Percentiles rank a stretch among this genome's conserved stretches.
Conservation (phyloP, 2,113 vertebrate genomes). For the Sturnira hondurensis region DNA sequence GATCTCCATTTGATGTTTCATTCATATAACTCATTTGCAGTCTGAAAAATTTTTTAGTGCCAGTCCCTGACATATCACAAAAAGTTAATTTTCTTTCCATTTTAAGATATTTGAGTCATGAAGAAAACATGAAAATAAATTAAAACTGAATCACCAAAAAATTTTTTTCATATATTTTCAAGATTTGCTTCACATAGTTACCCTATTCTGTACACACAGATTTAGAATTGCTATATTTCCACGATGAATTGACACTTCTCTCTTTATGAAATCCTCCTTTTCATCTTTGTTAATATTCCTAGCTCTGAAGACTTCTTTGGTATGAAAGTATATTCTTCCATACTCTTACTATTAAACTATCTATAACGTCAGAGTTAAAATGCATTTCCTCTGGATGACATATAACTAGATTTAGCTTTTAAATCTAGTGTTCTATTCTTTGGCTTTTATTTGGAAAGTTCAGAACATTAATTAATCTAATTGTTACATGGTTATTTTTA, state of each 20-base stretch:
- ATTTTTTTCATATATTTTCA: not conserved
- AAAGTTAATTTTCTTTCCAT: slow-evolving; percentile 76
- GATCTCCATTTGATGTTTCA: slow-evolving; percentile 76
- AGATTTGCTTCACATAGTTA: not conserved
- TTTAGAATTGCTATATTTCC: not conserved
- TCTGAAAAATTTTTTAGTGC: slow-evolving; percentile 50
- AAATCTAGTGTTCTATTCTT: not conserved
- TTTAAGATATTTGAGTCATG: slow-evolving; percentile 78
- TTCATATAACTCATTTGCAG: slow-evolving; percentile 77
- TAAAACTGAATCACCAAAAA: slow-evolving; percentile 77
- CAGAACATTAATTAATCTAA: not conserved
- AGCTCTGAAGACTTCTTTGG: not conserved
- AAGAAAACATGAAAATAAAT: slow-evolving; percentile 82
- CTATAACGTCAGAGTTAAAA: not conserved
- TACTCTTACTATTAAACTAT: not conserved
- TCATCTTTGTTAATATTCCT: not conserved
- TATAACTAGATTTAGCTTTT: not conserved
- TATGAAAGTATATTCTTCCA: not conserved
- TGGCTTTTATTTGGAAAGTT: not conserved
- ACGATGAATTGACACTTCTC: not conserved
- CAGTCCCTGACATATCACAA: slow-evolving; percentile 71
- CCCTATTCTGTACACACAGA: not conserved
- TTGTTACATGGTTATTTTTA: not conserved
- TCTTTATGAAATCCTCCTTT: not conserved
- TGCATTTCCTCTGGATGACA: not conserved